Conservation (phyloP, 2,888 invertebrate genomes). For the Tetropium fuscum region DNA sequence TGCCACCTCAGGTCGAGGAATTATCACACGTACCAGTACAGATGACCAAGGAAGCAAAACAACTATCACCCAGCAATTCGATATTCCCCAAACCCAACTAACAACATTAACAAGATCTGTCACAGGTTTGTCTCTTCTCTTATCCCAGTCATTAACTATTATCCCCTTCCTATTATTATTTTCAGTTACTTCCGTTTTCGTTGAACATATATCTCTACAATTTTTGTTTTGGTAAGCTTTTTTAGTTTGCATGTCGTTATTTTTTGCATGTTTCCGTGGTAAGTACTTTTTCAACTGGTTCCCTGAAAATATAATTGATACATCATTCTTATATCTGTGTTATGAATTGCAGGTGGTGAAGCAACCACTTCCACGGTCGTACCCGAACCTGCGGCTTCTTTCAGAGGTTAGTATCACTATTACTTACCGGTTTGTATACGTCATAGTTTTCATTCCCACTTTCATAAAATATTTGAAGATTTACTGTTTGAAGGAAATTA, state of each 20-base stretch:
- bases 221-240: slow-evolving; percentile 49
- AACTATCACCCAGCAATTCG: slow-evolving; percentile 59
- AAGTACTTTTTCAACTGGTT: slow-evolving; percentile 29
- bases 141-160: slow-evolving; percentile 13
- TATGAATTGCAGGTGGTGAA: slow-evolving; percentile 46
- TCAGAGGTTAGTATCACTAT: slow-evolving; percentile 32
- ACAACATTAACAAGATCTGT: slow-evolving; percentile 49
- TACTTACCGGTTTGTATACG: no score
- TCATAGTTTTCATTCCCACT: no score
- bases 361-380: slow-evolving; percentile 32
- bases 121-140: slow-evolving; percentile 54
- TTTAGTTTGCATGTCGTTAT: slow-evolving; percentile 48
- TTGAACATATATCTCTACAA: slow-evolving; percentile 14
- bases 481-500: no score
- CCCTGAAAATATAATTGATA: background rate
- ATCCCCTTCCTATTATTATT: slow-evolving; percentile 24
- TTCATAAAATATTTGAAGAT: no score
- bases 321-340: slow-evolving; percentile 16
- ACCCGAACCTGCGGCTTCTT: slow-evolving; percentile 30
- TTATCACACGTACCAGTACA: slow-evolving; percentile 51
- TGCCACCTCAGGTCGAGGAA: slow-evolving; percentile 43
- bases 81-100: slow-evolving; percentile 51
- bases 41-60: slow-evolving; percentile 57
- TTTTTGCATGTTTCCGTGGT: slow-evolving; percentile 42
- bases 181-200: slow-evolving; percentile 29